A percentile compares a stretch with the other conserved stretches of the same genome.
phyloP scores from a whole-genome alignment of 2,797 vertebrate genomes.

The Psittacula echo region DNA sequence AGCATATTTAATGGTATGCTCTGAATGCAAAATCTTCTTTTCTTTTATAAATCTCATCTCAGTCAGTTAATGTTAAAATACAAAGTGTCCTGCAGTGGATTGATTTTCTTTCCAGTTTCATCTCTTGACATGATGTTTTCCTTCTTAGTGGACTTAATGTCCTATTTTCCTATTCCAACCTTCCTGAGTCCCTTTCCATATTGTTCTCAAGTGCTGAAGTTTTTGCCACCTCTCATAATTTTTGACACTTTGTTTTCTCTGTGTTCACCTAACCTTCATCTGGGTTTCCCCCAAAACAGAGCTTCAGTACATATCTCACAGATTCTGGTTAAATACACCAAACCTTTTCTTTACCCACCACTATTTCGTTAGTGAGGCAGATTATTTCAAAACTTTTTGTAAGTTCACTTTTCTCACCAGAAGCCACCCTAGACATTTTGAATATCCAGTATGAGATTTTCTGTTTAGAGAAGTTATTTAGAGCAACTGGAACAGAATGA shows the following conservation, averaged over 20 bases:
- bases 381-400: neutral
- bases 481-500: neutral
- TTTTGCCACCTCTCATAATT: neutral
- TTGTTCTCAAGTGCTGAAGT: neutral
- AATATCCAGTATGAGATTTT: neutral
- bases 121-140: neutral
- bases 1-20: neutral
- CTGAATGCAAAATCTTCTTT: neutral
- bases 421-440: fast-evolving
- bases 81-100: neutral
- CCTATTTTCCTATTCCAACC: neutral
- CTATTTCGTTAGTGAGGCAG: neutral
- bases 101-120: conserved; percentile 10
- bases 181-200: neutral
- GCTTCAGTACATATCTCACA: neutral
- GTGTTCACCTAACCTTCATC: neutral
- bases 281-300: neutral
- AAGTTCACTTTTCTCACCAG: neutral
- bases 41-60: neutral
- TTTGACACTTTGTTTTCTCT: neutral
- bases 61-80: conserved; percentile 23
- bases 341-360: neutral
- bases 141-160: neutral
- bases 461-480: neutral
- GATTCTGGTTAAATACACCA: neutral